phyloP scores from a whole-genome alignment of 2,113 vertebrate genomes.

The Setophaga kirtlandii region DNA sequence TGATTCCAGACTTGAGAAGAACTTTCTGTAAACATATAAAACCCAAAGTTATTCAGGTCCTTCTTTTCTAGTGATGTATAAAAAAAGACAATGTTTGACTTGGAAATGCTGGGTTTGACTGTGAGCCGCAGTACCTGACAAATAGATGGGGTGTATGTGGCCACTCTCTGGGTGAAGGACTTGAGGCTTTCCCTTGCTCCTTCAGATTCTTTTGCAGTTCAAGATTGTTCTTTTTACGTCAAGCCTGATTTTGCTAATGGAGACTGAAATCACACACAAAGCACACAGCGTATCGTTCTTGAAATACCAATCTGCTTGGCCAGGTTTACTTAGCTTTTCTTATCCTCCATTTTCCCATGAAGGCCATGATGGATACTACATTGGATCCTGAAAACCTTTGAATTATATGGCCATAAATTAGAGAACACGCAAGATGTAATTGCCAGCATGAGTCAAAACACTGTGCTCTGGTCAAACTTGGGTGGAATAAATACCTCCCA shows the following conservation, averaged over 20 bases:
- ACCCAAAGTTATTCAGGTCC: background rate
- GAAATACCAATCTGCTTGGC: background rate
- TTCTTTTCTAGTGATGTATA: background rate
- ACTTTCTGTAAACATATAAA: background rate
- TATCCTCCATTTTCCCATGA: background rate
- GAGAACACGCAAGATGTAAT: background rate
- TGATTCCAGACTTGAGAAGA: background rate
- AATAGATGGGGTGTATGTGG: background rate
- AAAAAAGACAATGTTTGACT: background rate
- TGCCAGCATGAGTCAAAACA: background rate
- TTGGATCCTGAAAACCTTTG: background rate
- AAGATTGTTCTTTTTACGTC: background rate
- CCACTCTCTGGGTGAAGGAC: background rate
- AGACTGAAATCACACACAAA: background rate
- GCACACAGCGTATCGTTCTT: fast-evolving
- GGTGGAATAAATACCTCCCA: background rate
- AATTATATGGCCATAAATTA: background rate
- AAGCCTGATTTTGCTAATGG: background rate
- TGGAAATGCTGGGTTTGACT: background rate
- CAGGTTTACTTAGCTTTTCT: background rate
- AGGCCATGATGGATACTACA: background rate
- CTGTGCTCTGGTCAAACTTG: background rate
- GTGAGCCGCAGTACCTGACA: background rate
- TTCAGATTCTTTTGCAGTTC: background rate
- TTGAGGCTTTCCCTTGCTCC: background rate